These are phyloP conservation scores for Phengaris arion DNA, from an alignment of 2,888 invertebrate species.

Conservation along the genomic window DNA sequence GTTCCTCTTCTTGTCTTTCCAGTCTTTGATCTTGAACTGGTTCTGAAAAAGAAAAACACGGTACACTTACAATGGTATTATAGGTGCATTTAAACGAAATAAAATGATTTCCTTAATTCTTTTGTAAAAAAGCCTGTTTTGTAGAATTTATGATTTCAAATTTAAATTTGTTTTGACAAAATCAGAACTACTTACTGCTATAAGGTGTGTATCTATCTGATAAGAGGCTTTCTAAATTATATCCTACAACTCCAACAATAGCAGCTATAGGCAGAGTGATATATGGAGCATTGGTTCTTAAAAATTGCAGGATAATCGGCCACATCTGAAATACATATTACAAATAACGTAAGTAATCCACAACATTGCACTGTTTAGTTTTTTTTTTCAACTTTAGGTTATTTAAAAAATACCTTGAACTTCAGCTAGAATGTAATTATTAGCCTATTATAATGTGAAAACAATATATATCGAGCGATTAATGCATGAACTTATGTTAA, in stretches of 20 bases:
- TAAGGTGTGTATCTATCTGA: conserved; percentile 89
- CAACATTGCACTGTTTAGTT: not conserved
- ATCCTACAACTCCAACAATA: conserved; percentile 90
- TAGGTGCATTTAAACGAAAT: too few relatives aligned
- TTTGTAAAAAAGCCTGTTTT: too few relatives aligned
- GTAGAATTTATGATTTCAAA: too few relatives aligned
- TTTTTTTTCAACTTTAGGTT: not conserved
- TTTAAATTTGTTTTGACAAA: too few relatives aligned
- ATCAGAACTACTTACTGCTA: conserved; percentile 76
- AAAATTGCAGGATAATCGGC: conserved; percentile 83
- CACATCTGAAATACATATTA: conserved; percentile 81
- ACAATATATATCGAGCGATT: not conserved
- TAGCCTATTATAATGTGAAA: not conserved
- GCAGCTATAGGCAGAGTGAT: conserved; percentile 91
- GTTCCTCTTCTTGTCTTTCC: conserved; percentile 82
- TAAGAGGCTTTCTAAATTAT: conserved; percentile 87
- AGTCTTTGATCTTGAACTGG: conserved; percentile 86
- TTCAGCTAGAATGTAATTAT: not conserved
- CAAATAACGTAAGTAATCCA: not conserved
- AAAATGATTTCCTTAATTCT: too few relatives aligned
- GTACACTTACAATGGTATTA: too few relatives aligned
- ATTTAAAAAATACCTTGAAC: not conserved
- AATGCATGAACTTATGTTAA: not conserved
- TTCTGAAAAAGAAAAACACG: conserved; percentile 64
- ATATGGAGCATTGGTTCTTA: conserved; percentile 87